Base-by-base conservation (phyloP, 2,888 invertebrate species). In the Octodonta nipae region DNA sequence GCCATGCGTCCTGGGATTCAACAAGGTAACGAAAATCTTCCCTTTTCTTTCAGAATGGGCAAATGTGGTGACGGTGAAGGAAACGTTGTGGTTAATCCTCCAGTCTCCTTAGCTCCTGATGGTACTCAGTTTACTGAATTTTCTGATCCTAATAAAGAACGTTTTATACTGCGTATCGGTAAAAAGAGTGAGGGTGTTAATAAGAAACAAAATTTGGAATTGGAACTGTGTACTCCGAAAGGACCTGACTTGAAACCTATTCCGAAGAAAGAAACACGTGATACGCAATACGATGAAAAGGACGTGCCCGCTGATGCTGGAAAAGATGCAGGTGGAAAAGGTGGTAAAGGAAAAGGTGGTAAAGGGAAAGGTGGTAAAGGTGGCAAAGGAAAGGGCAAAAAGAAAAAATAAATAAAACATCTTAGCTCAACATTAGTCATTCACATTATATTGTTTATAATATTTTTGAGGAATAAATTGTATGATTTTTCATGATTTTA, bases 201-300 rank as follows among this genome's bases (percentile, higher is more conserved):
- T 37, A 80, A 80, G 60, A 78, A 78, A 54, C 70, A 70, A 31
- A 75, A 70, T 31, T 63, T 78, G 56, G 71, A 83, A 64, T 66
- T 83, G 44, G 82, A 83, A 48, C 56, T 83, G 49, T 70, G 75
- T 31, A 83, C 83, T 0, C 83, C 83, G 50, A 82, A 82, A 50
- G 75, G 74, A 0, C 73, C 74, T 0, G 68, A 73, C 0, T 64
- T 67, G 15, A 52, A 65, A 12, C 69, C 69, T 7, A 72, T 74
- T 1, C 62, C 71, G 0, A 66, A 71, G 15, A 72, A 72, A 46
- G 71, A 71, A 30, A 78, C 78, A 10, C 66, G 75, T 10, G 71
- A 75, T 43, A 71, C 76, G 11, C 82, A 82, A 51, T 75, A 73
- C 36, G 70, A 71, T 34, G 73, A 75, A n/a, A 64, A 65, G 26